Evolutionary conservation across 2,113 vertebrate species (phyloP), one percentile per base, ranked within the genome.

Genomic region (Melanocharis versteri): DNA sequence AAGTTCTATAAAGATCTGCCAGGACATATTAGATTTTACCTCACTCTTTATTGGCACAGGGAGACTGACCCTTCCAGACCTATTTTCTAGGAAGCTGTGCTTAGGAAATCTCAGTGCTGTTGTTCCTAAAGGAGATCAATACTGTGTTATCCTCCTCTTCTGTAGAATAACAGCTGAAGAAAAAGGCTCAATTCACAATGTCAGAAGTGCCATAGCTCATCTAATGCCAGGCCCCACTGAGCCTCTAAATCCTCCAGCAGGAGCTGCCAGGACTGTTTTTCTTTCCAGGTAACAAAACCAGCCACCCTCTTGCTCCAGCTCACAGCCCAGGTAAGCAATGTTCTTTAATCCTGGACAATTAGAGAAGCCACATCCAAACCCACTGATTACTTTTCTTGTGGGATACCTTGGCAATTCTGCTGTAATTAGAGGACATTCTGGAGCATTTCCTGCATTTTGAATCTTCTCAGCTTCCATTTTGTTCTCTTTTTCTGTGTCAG

Each of bases 361-460:
- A 79, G 35, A 68, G 26, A 75, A 84, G 35, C 60, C 81, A 70
- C 31, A 79, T n/a, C 24, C 35, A 93, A 90, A 82, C 24, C 24
- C 31, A 47, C 24, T 58, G 53, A 39, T 42, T 7, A 26, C 21
- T 85, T 71, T 56, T 56, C 48, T 53, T 30, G 24, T 40, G 28
- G 45, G n/a, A 65, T 96, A 96, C 92, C 95, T 97, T 75, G 75
- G 66, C 47, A 85, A 31, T 73, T 58, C 51, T 70, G 26, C 7
- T 39, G 60, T 24, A 56, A 51, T 44, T 40, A 64, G 51, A 86
- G n/a, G 22, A 44, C 30, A n/a, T 9, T 68, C 73, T 60, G 60
- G 51, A 95, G 72, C 44, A 53, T 62, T 70, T 88, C 14, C 79
- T 92, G 60, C 44, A 83, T 12, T 60, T 77, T 50, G 54, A 62